Evolutionary conservation across 1,140 invertebrate genomes (phyloP), one percentile per base, ranked within the genome.

Genomic region (Globodera ellingtonae): DNA sequence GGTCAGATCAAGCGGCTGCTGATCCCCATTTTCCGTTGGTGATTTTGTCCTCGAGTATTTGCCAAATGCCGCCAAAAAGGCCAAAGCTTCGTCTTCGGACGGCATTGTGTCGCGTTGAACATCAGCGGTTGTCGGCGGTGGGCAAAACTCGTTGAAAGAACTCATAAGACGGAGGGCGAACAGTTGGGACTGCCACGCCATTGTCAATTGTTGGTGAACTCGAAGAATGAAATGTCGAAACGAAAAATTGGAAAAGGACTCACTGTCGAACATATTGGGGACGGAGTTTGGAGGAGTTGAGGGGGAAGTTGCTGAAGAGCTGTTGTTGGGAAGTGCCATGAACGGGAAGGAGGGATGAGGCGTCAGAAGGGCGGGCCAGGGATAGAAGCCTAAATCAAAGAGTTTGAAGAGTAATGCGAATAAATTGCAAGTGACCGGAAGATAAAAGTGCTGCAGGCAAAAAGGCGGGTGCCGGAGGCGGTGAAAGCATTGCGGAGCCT

Each of bases 71-170:
- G 69, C 65, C 47, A 69, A n/a, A 7, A 65, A 77, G 21, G 24
- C 65, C 46, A 77, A 67, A 24, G 75, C 62, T n/a, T 69, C 73
- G 9, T 75, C 73, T n/a, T 75, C 75, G 3, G 74, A 76, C 13
- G 52, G 52, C 74, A 66, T 48, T 50, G 4, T n/a, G 18, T 67
- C 65, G 8, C 7, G 47, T 52, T 81, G 50, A 24, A 62, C 10
- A 18, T n/a, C 66, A 24, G 46, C 21, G 67, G 10, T 6, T 50
- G 74, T 24, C 66, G 21, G 46, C 52, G 50, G 52, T 24, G 78
- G 18, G 46, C 52, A 77, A 65, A 67, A 21, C 24, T 21, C 65
- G 62, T 69, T 77, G 56, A 69, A 15, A n/a, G 74, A 65, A 18
- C 46, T 75, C 24, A 75, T 75, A 21, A 75, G 65, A 75, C 18